Conservation (phyloP, 2,113 vertebrate genomes). For the Collichthys lucidus region DNA sequence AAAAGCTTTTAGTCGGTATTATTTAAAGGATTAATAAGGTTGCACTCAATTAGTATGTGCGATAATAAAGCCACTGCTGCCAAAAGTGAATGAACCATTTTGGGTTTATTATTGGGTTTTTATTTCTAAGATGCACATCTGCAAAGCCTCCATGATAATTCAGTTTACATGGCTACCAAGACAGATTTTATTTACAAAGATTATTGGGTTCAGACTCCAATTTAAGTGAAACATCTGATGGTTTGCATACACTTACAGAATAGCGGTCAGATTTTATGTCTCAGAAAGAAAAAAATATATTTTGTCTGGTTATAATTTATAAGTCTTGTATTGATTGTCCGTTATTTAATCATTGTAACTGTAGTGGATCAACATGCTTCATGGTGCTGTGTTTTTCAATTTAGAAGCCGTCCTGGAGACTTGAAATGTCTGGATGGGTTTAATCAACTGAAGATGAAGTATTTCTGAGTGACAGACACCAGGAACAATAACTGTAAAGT, state of each 20-base stretch:
- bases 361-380: background rate
- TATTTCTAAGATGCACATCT: slow-evolving; percentile 4
- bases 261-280: background rate
- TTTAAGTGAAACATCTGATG: background rate
- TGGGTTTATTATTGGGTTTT: background rate
- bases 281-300: background rate
- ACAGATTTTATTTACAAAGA: background rate
- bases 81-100: background rate
- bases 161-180: background rate
- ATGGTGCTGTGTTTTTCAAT: slow-evolving; percentile 5
- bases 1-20: background rate
- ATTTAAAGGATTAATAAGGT: slow-evolving; percentile 1
- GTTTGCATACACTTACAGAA: background rate
- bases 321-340: background rate
- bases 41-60: background rate
- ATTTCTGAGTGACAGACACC: slow-evolving; percentile 1
- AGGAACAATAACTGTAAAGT: background rate
- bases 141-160: background rate
- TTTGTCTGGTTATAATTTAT: background rate
- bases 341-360: slow-evolving; percentile 2
- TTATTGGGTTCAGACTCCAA: background rate
- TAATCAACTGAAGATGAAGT: slow-evolving; percentile 9
- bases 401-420: background rate
- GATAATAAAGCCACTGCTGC: background rate
- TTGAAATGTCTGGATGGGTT: slow-evolving; percentile 26